Conservation (phyloP, 1,140 invertebrate genomes). For the Rhyzopertha dominica region DNA sequence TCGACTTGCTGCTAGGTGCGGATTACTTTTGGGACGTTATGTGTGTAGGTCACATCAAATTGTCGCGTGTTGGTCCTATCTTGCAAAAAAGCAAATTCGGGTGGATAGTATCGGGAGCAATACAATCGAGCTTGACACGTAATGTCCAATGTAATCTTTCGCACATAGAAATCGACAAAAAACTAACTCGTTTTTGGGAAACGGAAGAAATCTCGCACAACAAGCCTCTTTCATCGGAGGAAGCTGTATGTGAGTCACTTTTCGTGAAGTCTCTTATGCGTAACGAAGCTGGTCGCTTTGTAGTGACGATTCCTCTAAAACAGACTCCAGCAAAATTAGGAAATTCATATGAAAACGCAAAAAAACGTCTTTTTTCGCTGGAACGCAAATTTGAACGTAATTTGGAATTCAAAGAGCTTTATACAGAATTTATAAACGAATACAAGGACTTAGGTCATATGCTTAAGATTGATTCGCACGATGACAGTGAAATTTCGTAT, state of each 20-base stretch:
- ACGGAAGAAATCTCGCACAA: slow-evolving; percentile 19
- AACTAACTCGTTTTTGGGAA: slow-evolving; percentile 26
- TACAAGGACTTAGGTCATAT: slow-evolving; percentile 15
- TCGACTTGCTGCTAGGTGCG: slow-evolving; percentile 9
- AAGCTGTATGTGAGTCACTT: slow-evolving; percentile 20
- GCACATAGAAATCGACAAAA: slow-evolving; percentile 10
- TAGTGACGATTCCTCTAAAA: slow-evolving; percentile 24
- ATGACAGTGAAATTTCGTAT: slow-evolving; percentile 9
- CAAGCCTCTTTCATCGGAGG: slow-evolving; percentile 10
- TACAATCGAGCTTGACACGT: too few relatives aligned
- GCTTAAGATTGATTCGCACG: slow-evolving; percentile 4
- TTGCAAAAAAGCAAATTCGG: too few relatives aligned
- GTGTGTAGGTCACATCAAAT: slow-evolving; percentile 5
- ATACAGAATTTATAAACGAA: slow-evolving; percentile 15
- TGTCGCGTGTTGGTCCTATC: not conserved
- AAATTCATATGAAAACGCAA: slow-evolving; percentile 27
- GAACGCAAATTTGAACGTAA: slow-evolving; percentile 33
- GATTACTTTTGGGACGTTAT: slow-evolving; percentile 1
- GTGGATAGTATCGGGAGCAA: too few relatives aligned
- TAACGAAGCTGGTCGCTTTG: slow-evolving; percentile 16
- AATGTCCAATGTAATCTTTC: not conserved
- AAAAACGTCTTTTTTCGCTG: slow-evolving; percentile 34
- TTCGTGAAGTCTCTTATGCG: slow-evolving; percentile 13
- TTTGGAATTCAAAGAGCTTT: slow-evolving; percentile 17
- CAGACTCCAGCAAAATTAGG: slow-evolving; percentile 27